Conservation (phyloP, 2,797 vertebrate genomes). For the Geotrypetes seraphini region DNA sequence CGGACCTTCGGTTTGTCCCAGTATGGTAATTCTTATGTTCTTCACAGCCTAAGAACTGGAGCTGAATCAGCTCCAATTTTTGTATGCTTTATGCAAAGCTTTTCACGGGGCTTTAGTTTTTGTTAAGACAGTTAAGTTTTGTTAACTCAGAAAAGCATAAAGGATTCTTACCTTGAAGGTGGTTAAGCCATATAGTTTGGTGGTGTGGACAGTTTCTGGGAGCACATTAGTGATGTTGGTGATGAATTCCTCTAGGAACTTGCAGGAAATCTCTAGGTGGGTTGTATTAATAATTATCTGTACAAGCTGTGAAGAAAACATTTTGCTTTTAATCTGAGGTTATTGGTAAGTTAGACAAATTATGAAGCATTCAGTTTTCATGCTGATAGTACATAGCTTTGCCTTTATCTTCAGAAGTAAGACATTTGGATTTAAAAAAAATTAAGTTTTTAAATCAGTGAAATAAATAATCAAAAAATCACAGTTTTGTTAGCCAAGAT, state of each 20-base stretch:
- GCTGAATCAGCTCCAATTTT: too few species aligned
- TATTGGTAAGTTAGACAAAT: rapidly evolving
- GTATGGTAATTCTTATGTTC: too few species aligned
- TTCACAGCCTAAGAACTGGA: too few species aligned
- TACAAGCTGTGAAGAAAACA: slow-evolving; percentile 64
- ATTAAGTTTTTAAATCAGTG: too few species aligned
- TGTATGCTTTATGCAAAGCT: too few species aligned
- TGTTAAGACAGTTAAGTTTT: too few species aligned
- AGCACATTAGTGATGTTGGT: slow-evolving; percentile 94
- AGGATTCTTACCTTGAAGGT: slow-evolving; percentile 81
- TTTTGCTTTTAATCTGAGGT: background rate
- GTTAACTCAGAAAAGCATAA: background rate
- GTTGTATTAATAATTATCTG: slow-evolving; percentile 96
- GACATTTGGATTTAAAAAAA: too few species aligned
- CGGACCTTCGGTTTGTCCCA: too few species aligned
- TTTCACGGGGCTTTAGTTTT: too few species aligned
- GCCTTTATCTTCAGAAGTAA: too few species aligned
- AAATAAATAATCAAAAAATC: too few species aligned
- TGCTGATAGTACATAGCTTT: background rate
- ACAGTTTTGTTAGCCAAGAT: too few species aligned
- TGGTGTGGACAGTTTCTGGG: slow-evolving; percentile 78
- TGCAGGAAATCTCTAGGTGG: slow-evolving; percentile 89
- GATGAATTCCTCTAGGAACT: slow-evolving; percentile 91
- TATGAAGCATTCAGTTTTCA: rapidly evolving
- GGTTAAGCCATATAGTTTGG: slow-evolving; percentile 88